Evolutionary conservation across 2,888 invertebrate genomes (phyloP), one percentile per base, ranked within the genome.

Genomic region (Thecocarcelia acutangulata): DNA sequence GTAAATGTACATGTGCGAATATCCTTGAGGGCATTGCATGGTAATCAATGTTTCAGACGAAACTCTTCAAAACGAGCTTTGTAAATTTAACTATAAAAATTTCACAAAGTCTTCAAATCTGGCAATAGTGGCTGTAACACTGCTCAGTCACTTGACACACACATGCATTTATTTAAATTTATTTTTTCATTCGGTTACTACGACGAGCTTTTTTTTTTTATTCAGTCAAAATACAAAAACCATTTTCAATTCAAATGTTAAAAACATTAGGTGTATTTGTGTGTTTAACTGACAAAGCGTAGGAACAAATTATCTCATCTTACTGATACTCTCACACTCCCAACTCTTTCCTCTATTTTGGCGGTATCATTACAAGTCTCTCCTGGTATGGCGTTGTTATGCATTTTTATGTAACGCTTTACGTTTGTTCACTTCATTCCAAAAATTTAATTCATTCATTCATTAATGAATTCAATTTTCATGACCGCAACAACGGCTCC

Each of bases 391-490:
- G 33, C 56, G 40, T 44, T 76, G 19, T 48, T 40, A 24, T 58
- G 44, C 58, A 17, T 58, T 5, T 42, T n/a, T 63, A 63, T 77
- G 63, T 54, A 68, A 61, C 50, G 68, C 37, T 33, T 61, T 63
- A 68, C 69, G 61, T 76, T 59, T 50, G 40, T 68, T 52, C 33
- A 44, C 6, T 75, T 59, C 15, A 15, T 54, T 68, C 19, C 54
- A 28, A 61, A 46, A 46, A 19, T 52, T 69, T n/a, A 44, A 63
- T 63, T 70, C 58, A 76, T 42, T 61, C 72, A 75, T 75, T 72
- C 76, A 76, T 79, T 73, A 76, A 81, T 50, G 72, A 76, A 73
- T 72, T 73, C 46, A 76, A 81, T 81, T 42, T 76, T 50, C 44
- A 73, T 44, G 63, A 68, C 72, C 33, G 68, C 59, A 24, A 8